Percentiles rank a stretch among this genome's conserved stretches.
These are phyloP conservation scores for Agrotis exclamationis DNA, from an alignment of 2,888 invertebrate species.

Conservation along the genomic window DNA sequence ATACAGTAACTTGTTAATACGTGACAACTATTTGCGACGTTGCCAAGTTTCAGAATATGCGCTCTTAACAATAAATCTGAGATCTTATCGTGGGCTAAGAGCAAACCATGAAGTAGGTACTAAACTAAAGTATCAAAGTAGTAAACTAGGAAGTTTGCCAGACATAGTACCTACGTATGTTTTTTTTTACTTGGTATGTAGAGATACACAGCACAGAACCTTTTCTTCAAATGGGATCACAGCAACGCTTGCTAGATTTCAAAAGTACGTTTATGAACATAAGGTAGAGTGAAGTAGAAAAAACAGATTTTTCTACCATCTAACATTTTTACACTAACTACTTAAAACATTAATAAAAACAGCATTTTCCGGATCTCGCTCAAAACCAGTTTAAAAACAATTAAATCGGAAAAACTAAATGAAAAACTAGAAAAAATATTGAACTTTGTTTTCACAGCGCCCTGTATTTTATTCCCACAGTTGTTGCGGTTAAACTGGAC, in stretches of 20 bases:
- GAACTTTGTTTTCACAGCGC: slow-evolving; percentile 42
- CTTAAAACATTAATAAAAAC: neutral
- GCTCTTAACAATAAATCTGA: neutral
- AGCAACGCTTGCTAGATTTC: neutral
- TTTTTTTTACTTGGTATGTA: no score
- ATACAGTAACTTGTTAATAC: no score
- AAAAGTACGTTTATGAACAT: neutral
- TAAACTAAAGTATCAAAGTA: no score
- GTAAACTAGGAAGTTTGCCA: no score
- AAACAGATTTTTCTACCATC: neutral
- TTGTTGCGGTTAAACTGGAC: slow-evolving; percentile 23
- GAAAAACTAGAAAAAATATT: slow-evolving; percentile 28
- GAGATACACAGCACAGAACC: neutral
- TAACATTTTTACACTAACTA: no score
- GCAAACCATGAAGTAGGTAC: no score
- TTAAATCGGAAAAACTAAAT: slow-evolving; percentile 28
- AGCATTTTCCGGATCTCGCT: slow-evolving; percentile 37
- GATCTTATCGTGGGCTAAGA: neutral
- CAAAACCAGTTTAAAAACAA: slow-evolving; percentile 32
- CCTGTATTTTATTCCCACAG: slow-evolving; percentile 33
- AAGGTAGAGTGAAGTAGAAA: neutral
- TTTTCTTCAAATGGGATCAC: neutral
- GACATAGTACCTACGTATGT: neutral
- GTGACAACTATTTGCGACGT: no score
- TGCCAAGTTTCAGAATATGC: no score